Base-by-base conservation (phyloP, 2,113 vertebrate genomes). In the Alethe castanea region DNA sequence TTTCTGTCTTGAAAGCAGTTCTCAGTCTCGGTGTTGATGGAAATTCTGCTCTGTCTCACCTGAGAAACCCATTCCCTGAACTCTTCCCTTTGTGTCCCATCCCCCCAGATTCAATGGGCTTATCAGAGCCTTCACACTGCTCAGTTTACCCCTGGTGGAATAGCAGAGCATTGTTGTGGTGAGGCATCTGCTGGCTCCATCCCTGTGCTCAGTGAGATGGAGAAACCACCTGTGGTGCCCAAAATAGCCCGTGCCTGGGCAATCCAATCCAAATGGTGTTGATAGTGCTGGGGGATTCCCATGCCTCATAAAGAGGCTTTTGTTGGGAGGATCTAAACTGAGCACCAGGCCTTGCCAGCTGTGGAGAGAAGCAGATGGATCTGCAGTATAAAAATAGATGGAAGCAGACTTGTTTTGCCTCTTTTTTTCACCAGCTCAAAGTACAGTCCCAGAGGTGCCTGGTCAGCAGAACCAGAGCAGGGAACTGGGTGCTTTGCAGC, bases 291-390 rank as follows among this genome's bases (percentile, higher is more conserved):
- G 38, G 65, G 80, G 88, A 91, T 91, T 94, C 94, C 92, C 86
- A 59, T 88, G 82, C 66, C 60, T 95, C 94, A 95, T 88, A 96
- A 95, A 92, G 93, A 95, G 62, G 48, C 93, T 95, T 96, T 96
- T 97, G 94, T 97, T 96, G 66, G 74, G 76, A 92, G 77, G 65
- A 81, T 92, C 95, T 90, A 91, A 95, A 83, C 69, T 84, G 88
- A 92, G 87, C 88, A 79, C 61, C 90, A 79, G 77, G 67, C 91
- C 90, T 81, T 93, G 92, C 96, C 95, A 96, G 95, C 94, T 96
- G 94, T 95, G 88, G 77, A 91, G 82, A 62, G 71, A 48, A 94
- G 87, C 96, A 97, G 92, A 96, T 96, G 96, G 94, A 72, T 81
- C 65, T 84, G 80, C 50, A 76, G 71, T 81, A 76, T 70, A 94